These are phyloP conservation scores for Muricea muricata DNA, from an alignment of 92 coral and sea anemone species.

Conservation along the genomic window DNA sequence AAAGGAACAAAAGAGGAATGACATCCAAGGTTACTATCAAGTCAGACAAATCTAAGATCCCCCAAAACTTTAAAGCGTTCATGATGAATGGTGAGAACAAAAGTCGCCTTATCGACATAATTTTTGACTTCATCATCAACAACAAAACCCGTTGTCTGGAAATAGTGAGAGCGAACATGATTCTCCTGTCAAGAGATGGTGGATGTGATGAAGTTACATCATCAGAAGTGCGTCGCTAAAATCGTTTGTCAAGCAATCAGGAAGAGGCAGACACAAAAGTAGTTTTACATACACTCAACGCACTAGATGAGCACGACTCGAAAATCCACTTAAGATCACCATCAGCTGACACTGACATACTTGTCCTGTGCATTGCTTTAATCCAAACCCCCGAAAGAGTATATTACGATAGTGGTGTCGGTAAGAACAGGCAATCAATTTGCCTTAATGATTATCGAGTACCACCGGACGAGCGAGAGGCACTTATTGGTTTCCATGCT, in stretches of 20 bases:
- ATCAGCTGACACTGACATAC: constrained; percentile 12
- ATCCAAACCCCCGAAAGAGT: not conserved
- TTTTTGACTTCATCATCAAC: constrained; percentile 5
- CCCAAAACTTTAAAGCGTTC: constrained; percentile 8
- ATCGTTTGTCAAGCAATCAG: not conserved
- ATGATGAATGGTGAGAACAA: constrained; percentile 13
- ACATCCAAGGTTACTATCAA: not conserved
- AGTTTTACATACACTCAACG: constrained; percentile 4
- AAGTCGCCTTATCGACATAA: not conserved
- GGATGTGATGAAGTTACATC: not conserved
- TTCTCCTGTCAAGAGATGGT: constrained; percentile 5
- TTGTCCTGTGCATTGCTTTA: constrained; percentile 13
- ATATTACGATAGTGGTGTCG: constrained; percentile 1
- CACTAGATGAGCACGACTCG: constrained; percentile 1
- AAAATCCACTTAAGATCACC: not conserved
- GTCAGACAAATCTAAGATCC: constrained; percentile 1
- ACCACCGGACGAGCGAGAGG: constrained; percentile 9
- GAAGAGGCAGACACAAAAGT: constrained; percentile 1
- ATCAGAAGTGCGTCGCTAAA: not conserved
- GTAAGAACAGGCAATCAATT: not conserved
- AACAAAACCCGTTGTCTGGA: not conserved
- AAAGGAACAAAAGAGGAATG: constrained; percentile 7
- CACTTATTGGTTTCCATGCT: constrained; percentile 7
- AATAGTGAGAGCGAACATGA: not conserved
- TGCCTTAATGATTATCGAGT: not conserved